Evolutionary conservation across 2,797 vertebrate species (phyloP).

Genomic region (Anomalospiza imberbis): DNA sequence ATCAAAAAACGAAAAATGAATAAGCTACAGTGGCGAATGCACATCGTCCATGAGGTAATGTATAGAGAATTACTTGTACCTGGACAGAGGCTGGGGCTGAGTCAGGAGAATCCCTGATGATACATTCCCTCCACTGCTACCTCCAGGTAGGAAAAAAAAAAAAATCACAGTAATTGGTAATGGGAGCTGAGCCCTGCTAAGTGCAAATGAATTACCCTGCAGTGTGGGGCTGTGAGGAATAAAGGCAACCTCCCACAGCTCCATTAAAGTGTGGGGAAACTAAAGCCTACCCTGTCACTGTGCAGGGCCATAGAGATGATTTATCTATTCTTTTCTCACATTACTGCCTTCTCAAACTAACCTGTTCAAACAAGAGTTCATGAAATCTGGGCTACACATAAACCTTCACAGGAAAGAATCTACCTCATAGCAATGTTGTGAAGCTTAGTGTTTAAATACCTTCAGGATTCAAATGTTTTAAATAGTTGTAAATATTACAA

Average conservation of each 20-base stretch:
- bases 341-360: background rate
- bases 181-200: background rate
- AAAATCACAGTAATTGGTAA: background rate
- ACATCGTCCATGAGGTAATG: background rate
- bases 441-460: background rate
- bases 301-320: background rate
- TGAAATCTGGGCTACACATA: background rate
- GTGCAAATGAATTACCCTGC: background rate
- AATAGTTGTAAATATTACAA: background rate
- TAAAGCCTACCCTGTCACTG: background rate
- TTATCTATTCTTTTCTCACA: background rate
- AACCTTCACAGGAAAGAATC: background rate
- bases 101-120: background rate
- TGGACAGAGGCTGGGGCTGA: background rate
- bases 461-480: background rate
- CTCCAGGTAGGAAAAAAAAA: background rate
- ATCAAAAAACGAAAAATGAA: background rate
- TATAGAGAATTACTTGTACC: background rate
- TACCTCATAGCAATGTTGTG: background rate
- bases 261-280: background rate
- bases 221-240: background rate
- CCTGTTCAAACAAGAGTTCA: background rate
- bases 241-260: background rate
- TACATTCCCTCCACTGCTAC: background rate
- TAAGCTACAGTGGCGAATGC: background rate